Base-by-base conservation (phyloP, 2,888 invertebrate species). In the Carabus problematicus region DNA sequence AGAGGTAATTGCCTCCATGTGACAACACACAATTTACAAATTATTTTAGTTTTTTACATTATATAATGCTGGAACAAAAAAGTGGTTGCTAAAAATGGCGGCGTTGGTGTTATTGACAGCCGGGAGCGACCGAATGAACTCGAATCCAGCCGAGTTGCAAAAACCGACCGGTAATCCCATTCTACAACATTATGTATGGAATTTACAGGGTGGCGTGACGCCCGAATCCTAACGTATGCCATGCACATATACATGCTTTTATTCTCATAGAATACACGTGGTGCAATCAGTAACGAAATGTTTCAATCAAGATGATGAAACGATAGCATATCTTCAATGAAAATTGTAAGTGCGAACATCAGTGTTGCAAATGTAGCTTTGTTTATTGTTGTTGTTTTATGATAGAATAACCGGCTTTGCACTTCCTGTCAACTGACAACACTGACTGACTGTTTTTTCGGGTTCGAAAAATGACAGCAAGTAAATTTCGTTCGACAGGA, bases 281-380 rank as follows among this genome's bases (percentile, higher is more conserved):
- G 56, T 56, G 56, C 14, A 56, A 40, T 39, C 14, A 56, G 40
- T 41, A 3, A 19, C 1, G 12, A 12, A 56, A 41, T 41, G 29
- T 29, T 29, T 29, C 40, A 56, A 40, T 56, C 56, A 56, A 56
- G 56, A 56, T 55, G 29, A 29, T 55, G 55, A 55, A 55, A 55
- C 55, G 39, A 55, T 55, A 40, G 16, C 56, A 56, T 56, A 56
- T 56, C 56, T 55, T n/a, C 55, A 29, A 55, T 55, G 39, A 14
- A 56, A 56, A 56, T 56, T 56, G 56, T 56, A 56, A 56, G 56
- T 56, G 39, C 39, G 41, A 29, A 29, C 29, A 29, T 29, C 29
- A 29, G 29, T 29, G 29, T 29, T 29, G 29, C 29, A 29, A 29
- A 29, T 29, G 29, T 29, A 29, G 29, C 6, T 29, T 29, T 29